Percentiles rank a stretch among this genome's conserved stretches.
These are phyloP conservation scores for Neopipo cinnamomea DNA, from an alignment of 2,113 vertebrate genomes.

Conservation along the genomic window DNA sequence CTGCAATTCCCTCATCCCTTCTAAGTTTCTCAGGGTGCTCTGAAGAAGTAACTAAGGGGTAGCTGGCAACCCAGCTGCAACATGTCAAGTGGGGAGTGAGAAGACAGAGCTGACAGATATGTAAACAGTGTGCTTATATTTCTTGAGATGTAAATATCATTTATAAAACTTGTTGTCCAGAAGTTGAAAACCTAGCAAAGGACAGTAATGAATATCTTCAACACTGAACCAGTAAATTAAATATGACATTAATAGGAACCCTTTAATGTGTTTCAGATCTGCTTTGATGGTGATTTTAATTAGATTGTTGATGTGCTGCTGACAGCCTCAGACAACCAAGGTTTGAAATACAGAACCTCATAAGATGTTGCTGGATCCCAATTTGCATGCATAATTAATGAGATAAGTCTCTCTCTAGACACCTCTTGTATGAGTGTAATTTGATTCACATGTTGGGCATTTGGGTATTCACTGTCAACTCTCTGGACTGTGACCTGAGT, in stretches of 20 bases:
- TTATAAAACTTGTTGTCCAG: conserved; percentile 28
- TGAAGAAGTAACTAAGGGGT: neutral
- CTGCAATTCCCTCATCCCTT: neutral
- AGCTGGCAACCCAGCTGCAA: neutral
- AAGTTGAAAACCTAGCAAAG: conserved; percentile 34
- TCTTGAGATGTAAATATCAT: conserved; percentile 34
- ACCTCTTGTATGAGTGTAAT: neutral
- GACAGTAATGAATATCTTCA: conserved; percentile 58
- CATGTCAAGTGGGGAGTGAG: neutral
- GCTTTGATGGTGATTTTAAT: conserved; percentile 73
- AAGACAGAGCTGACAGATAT: neutral
- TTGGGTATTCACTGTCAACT: neutral
- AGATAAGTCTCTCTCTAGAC: neutral
- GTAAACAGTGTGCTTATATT: conserved; percentile 13
- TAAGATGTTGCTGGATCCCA: conserved; percentile 11
- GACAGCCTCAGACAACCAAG: conserved; percentile 46
- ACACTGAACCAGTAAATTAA: conserved; percentile 58
- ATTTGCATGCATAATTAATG: conserved; percentile 55
- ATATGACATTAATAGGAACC: conserved; percentile 68
- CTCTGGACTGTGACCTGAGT: neutral
- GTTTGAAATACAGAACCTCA: neutral
- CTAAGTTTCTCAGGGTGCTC: neutral
- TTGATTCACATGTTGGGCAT: neutral
- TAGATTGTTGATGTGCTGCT: conserved; percentile 53
- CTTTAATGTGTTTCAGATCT: conserved; percentile 54